Base-by-base conservation (phyloP, 2,797 vertebrate genomes). In the Lepus oiostolus region DNA sequence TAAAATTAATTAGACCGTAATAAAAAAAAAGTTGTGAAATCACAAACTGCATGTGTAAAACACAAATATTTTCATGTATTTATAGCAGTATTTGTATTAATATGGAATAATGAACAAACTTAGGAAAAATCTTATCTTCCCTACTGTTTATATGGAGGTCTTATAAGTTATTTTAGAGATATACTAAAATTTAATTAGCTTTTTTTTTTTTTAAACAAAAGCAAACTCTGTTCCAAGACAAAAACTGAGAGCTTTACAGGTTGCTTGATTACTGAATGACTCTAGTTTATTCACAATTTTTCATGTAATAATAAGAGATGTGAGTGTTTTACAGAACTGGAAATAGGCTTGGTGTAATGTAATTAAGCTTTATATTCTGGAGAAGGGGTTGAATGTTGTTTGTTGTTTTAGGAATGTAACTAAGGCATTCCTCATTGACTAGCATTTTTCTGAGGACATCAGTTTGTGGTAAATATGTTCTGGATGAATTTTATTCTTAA, bases 311-410 rank as follows among this genome's bases (percentile, higher is more conserved):
- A 14, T 13, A 75, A 90, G 75, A 93, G 19, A 63, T 74, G 14
- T 79, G 24, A 70, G 4, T 50, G 2, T 79, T 87, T 88, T 80
- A 90, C 38, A 83, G 12, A 75, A 26, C 28, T 68, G 22, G 28
- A 47, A 19, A 81, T 2, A 50, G 63, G 7, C 28, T 88, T 88
- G 88, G 12, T 63, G 22, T 3, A 32, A 47, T 63, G 4, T 76
- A 93, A 71, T 71, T 50, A 93, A 75, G n/a, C 14, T 76, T 86
- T 89, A 38, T 77, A 47, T 90, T 84, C 38, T 62, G 42, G 24
- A 91, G 16, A 71, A 16, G 8, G 0, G 2, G 9, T 4, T 67
- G 26, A 83, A 88, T 4, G 81, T 79, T 68, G 50, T 71, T 82
- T 68, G 58, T 67, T 32, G 2, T 68, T 50, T 74, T 65, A 79